Conservation (phyloP, 1,140 invertebrate species). For the Drepana arcuata region DNA sequence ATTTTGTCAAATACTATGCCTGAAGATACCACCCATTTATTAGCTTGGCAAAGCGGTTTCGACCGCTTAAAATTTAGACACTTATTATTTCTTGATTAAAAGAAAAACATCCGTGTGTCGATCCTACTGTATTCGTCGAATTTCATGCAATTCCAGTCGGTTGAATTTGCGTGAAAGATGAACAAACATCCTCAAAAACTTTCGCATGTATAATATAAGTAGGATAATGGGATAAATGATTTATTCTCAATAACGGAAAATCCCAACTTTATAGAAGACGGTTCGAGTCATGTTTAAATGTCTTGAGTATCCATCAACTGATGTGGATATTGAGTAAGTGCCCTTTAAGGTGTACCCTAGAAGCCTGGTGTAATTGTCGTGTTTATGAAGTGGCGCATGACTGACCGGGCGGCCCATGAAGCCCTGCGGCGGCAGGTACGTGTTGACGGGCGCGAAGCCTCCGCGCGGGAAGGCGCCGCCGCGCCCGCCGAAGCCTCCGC, state of each 20-base stretch:
- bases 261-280: neutral
- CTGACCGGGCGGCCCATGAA: conserved; percentile 55
- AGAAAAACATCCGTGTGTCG: too few relatives aligned
- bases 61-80: too few relatives aligned
- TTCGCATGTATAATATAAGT: neutral
- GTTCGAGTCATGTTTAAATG: neutral
- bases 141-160: too few relatives aligned
- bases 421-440: conserved; percentile 51
- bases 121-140: too few relatives aligned
- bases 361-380: neutral
- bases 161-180: too few relatives aligned
- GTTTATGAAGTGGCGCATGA: neutral
- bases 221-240: neutral
- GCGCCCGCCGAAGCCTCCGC: conserved; percentile 42
- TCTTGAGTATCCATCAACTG: too few relatives aligned
- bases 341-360: neutral
- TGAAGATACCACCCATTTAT: too few relatives aligned
- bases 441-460: conserved; percentile 48
- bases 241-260: neutral
- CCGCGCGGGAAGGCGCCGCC: conserved; percentile 53
- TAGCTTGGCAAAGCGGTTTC: too few relatives aligned
- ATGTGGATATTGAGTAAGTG: neutral
- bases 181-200: too few relatives aligned
- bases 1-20: too few relatives aligned
- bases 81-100: too few relatives aligned